Evolutionary conservation across 2,797 vertebrate species (phyloP), one percentile per base, ranked within the genome.

Genomic region (Ctenosaura bakeri): DNA sequence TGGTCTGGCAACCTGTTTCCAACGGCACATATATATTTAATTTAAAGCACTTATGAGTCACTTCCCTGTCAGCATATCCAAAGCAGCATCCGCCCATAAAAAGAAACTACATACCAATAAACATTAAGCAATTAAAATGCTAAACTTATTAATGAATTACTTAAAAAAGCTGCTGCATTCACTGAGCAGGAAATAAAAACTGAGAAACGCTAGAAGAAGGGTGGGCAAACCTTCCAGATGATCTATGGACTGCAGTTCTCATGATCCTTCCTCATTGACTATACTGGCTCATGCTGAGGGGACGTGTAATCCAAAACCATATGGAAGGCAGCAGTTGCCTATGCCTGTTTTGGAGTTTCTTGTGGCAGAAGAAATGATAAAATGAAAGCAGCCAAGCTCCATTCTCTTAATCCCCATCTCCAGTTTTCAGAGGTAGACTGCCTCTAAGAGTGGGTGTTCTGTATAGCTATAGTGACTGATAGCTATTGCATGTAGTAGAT

Each of bases 101-200:
- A 85, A 85, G n/a, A 64, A 89, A 52, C 73, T 52, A 52, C 32
- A 83, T 84, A 35, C 42, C 38, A 18, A 74, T 83, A 52, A 76
- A 89, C 20, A 82, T 59, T 12, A 18, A 83, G 56, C 54, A 38
- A 62, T 52, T 35, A 50, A 64, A 84, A 50, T 38, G 56, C 29
- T 59, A 46, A 82, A 6, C 16, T 64, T n/a, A 64, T 89, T 50
- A 77, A 76, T 89, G 32, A 64, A 76, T 83, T 64, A 83, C 32
- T 76, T 59, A 50, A 77, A 64, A n/a, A 32, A 76, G 56, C 83
- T 20, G 16, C 59, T 38, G 32, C 24, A 50, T 7, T 73, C 66
- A 73, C 12, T 38, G 29, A 73, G 38, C 16, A 64, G 35, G 35
- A 62, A 76, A 50, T 35, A 66, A 38, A 66, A 50, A 38, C 59